Evolutionary conservation across 2,113 vertebrate species (phyloP), one percentile per base, ranked within the genome.

Genomic region (Grus americana): DNA sequence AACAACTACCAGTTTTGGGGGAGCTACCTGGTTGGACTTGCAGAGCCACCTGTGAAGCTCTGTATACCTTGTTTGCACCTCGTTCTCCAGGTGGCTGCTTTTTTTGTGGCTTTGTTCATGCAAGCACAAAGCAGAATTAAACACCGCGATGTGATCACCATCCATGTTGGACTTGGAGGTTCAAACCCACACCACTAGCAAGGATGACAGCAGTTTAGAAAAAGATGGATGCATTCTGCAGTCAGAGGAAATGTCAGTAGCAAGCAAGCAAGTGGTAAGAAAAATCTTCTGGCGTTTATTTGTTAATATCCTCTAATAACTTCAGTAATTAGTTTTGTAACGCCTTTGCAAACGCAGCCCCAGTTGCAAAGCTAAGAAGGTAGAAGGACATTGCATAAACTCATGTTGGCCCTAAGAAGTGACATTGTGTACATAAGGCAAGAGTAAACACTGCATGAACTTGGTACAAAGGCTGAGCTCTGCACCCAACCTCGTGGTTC

Each of bases 351-450:
- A 34, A 23, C 71, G 19, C 70, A 62, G 46, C 16, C 66, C 27
- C n/a, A 75, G 50, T 14, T 34, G 29, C 65, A 71, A 88, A 95
- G 30, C 18, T 62, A 20, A 23, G 23, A 49, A 62, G 20, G n/a
- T 40, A 54, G 55, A 74, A 89, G 40, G 11, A 40, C 26, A 38
- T 54, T 0, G 3, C 23, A 68, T 44, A 73, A 89, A 72, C 22
- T n/a, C 0, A 0, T 34, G 10, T 14, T 9, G 10, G n/a, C 55
- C 42, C 49, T 36, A 50, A 67, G 57, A 44, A 46, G 21, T 2
- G 1, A 12, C 36, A 9, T 46, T 18, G 4, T 11, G n/a, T 7
- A 13, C 6, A 2, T 27, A 46, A n/a, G 12, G 23, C n/a, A 49
- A 11, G 44, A 70, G 23, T 38, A 30, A 75, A 57, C 8, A 32